These are phyloP conservation scores for Leptodactylus fallax DNA, from an alignment of 2,797 vertebrate species.

Conservation along the genomic window DNA sequence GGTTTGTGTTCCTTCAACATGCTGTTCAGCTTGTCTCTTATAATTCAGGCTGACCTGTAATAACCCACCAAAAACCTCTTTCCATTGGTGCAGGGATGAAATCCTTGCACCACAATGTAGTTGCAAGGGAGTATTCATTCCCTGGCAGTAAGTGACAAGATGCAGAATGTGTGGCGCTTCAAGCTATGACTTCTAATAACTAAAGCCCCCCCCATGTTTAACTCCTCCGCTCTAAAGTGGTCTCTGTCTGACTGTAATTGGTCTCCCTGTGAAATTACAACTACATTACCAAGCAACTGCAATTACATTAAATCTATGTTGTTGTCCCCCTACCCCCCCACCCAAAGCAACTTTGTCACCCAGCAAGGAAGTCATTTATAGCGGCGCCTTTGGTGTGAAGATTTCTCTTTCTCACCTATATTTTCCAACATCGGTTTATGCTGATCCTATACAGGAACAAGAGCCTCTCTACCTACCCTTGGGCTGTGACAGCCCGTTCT, in stretches of 20 bases:
- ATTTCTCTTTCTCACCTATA: neutral
- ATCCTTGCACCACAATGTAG: neutral
- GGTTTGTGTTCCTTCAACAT: neutral
- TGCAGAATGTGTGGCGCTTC: constrained; percentile 24
- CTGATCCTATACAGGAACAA: neutral
- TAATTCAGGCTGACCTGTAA: constrained; percentile 36
- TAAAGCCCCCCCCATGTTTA: neutral
- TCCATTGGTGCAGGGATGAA: neutral
- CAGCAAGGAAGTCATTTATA: neutral
- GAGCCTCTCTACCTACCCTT: neutral
- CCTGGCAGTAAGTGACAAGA: constrained; percentile 9
- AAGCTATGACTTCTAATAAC: constrained; percentile 10
- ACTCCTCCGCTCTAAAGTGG: neutral
- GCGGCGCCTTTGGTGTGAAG: neutral
- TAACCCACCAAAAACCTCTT: constrained; percentile 8
- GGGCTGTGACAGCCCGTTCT: too few relatives aligned
- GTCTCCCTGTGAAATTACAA: neutral
- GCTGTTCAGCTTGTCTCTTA: constrained; percentile 7
- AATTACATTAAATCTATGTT: neutral
- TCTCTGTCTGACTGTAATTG: neutral
- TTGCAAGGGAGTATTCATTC: neutral
- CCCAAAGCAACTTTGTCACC: neutral
- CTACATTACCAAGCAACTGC: neutral
- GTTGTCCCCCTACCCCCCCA: too few relatives aligned
- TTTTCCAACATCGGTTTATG: neutral